Percentiles rank a stretch among this genome's conserved stretches.
These are phyloP conservation scores for Glareola pratincola DNA, from an alignment of 2,113 vertebrate species.

Conservation along the genomic window DNA sequence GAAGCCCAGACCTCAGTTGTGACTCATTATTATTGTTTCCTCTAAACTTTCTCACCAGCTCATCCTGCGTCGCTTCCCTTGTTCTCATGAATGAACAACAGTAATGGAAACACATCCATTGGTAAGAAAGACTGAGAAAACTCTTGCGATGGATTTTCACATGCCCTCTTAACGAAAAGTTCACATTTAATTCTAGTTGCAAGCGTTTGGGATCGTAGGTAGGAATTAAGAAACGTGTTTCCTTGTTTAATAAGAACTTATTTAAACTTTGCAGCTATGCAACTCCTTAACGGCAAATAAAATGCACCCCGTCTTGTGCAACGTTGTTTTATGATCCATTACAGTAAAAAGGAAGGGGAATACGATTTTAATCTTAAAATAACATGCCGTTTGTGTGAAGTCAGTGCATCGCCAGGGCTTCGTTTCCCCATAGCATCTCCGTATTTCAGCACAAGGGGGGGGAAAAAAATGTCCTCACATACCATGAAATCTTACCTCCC, in stretches of 20 bases:
- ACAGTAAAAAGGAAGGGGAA: not conserved
- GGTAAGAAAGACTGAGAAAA: conserved; percentile 22
- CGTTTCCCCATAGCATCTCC: not conserved
- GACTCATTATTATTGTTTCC: conserved; percentile 79
- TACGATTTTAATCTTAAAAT: conserved; percentile 50
- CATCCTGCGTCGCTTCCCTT: conserved; percentile 72
- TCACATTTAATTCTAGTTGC: not conserved
- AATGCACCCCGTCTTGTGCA: not conserved
- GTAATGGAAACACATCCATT: conserved; percentile 35
- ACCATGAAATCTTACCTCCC: not conserved
- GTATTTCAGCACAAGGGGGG: not conserved
- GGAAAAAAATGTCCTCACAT: not conserved
- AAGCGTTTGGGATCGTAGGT: not conserved
- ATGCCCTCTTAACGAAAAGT: not conserved
- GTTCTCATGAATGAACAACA: conserved; percentile 70
- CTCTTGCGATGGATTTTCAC: not conserved
- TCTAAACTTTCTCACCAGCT: conserved; percentile 72
- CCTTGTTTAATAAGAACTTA: not conserved
- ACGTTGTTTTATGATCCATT: conserved; percentile 24
- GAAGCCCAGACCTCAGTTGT: conserved; percentile 38
- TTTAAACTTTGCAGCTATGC: not conserved
- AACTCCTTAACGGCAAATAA: not conserved
- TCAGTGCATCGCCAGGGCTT: not conserved
- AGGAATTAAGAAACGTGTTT: not conserved
- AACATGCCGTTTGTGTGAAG: not conserved